Conservation (phyloP, 2,797 vertebrate species). For the Pteronotus mesoamericanus region DNA sequence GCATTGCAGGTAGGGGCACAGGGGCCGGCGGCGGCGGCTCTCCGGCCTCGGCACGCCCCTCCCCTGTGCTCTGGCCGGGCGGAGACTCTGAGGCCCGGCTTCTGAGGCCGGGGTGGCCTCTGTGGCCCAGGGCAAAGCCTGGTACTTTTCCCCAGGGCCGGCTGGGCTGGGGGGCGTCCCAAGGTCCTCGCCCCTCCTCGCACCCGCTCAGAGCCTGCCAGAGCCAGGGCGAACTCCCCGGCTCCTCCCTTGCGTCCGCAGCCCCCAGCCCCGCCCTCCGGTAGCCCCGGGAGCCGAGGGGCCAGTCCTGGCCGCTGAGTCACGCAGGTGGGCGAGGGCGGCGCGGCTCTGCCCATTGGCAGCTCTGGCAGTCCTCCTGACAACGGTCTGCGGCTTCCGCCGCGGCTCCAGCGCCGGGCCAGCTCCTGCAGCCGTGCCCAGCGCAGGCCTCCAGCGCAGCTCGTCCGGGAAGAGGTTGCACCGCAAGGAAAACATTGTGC, state of each 20-base stretch:
- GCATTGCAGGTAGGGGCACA: neutral
- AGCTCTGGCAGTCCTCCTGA: conserved; percentile 59
- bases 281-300: too few relatives aligned
- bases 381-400: conserved; percentile 55
- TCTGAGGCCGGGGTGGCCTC: neutral
- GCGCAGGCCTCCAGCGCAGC: conserved; percentile 63
- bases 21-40: neutral
- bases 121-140: neutral
- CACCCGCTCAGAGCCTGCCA: neutral
- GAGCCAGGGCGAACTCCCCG: neutral
- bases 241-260: neutral
- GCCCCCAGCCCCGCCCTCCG: neutral
- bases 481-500: conserved; percentile 76
- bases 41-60: too few relatives aligned
- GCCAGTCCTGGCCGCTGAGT: conserved; percentile 54
- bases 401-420: neutral
- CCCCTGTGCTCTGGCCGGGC: neutral
- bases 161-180: neutral
- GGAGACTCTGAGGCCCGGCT: neutral
- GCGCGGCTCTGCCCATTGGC: conserved; percentile 46
- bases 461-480: conserved; percentile 73
- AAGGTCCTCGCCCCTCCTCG: neutral
- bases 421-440: conserved; percentile 62
- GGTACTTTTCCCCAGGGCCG: neutral
- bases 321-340: conserved; percentile 46